phyloP scores from a whole-genome alignment of 1,140 invertebrate species.

The Nasonia vitripennis region DNA sequence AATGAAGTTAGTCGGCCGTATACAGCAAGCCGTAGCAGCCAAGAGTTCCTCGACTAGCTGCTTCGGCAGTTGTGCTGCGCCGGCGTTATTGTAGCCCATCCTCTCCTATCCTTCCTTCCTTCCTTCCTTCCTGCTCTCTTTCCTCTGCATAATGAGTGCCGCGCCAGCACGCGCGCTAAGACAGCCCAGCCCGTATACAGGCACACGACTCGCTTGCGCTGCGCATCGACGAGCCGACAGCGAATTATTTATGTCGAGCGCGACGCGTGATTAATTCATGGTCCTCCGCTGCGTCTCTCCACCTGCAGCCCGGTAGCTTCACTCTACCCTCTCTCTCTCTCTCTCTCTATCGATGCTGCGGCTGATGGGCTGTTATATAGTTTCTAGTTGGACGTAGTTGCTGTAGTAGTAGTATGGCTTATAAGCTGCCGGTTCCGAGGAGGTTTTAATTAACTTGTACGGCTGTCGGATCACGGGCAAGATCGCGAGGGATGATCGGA shows the following conservation, averaged over 20 bases:
- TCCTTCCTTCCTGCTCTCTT: slow-evolving; percentile 1
- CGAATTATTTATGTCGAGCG: slow-evolving; percentile 57
- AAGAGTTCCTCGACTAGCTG: neutral
- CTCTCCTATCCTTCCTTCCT: slow-evolving; percentile 4
- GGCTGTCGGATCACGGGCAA: neutral
- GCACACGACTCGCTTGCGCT: neutral
- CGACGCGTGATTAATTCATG: slow-evolving; percentile 34
- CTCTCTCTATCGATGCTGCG: neutral
- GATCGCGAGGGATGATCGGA: neutral
- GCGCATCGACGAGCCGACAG: slow-evolving; percentile 42
- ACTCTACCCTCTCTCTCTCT: neutral
- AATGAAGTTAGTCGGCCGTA: slow-evolving; percentile 58
- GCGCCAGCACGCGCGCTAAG: slow-evolving; percentile 16
- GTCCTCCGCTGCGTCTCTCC: neutral
- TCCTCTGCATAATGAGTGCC: slow-evolving; percentile 29
- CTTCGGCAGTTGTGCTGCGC: slow-evolving; percentile 6
- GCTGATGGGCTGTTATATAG: neutral
- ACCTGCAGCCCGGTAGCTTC: too few species aligned
- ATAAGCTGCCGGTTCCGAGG: neutral
- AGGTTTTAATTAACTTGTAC: slow-evolving; percentile 35
- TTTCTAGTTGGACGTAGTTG: neutral
- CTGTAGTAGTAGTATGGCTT: neutral
- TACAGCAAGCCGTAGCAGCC: neutral
- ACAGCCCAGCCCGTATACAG: neutral
- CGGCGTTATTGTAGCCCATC: slow-evolving; percentile 48